Percentiles rank a stretch among this genome's conserved stretches.
phyloP scores from a whole-genome alignment of 1,140 invertebrate species.

The Brachionus rotundiformis region DNA sequence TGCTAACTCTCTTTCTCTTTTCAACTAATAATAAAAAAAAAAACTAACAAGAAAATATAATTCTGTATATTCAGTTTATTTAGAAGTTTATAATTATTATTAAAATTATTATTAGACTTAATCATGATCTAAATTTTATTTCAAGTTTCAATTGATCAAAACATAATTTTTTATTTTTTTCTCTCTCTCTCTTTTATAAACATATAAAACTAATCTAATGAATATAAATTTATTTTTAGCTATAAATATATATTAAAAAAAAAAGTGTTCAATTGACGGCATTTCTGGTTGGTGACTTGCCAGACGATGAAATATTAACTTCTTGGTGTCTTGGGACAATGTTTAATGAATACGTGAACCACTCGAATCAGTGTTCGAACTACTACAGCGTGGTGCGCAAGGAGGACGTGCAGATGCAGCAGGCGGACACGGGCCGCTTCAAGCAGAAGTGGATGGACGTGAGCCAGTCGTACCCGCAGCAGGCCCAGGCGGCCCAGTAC shows the following conservation, averaged over 20 bases:
- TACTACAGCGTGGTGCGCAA: slow-evolving; percentile 44
- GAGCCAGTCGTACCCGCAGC: slow-evolving; percentile 6
- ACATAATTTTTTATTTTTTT: slow-evolving; percentile 5
- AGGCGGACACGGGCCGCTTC: slow-evolving; percentile 42
- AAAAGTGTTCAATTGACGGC: background rate
- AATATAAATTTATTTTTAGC: background rate
- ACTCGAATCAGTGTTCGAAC: slow-evolving; percentile 45
- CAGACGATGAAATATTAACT: background rate
- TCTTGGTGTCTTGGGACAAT: background rate
- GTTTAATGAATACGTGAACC: slow-evolving; percentile 52
- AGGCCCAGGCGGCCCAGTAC: background rate
- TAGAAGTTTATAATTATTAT: slow-evolving; percentile 50
- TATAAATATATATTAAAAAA: background rate
- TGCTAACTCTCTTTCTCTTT: background rate
- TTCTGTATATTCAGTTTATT: slow-evolving; percentile 42
- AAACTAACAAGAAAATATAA: slow-evolving; percentile 41
- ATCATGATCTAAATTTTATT: slow-evolving; percentile 50
- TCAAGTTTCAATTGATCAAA: slow-evolving; percentile 48
- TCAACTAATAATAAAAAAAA: background rate
- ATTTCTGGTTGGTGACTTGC: background rate
- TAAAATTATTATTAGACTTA: slow-evolving; percentile 52
- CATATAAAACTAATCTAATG: no score
- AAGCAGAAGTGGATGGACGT: slow-evolving; percentile 49
- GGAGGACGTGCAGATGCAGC: slow-evolving; percentile 47
- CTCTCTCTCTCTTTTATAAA: background rate